These are phyloP conservation scores for Oncorhynchus masou DNA, from an alignment of 2,113 vertebrate species.

Conservation along the genomic window DNA sequence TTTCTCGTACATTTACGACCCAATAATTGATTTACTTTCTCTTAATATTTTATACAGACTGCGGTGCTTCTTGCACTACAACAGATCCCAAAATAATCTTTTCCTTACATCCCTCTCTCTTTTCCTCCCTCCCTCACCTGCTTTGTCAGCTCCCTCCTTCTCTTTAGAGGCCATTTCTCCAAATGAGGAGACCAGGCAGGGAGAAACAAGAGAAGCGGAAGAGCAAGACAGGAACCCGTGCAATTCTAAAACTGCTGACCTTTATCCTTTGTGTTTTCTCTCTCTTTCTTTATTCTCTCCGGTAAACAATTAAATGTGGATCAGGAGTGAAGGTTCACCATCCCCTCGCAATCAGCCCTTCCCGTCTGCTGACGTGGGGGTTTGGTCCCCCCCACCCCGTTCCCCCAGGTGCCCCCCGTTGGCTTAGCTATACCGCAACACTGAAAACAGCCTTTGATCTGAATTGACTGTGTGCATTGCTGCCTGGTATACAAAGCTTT, in stretches of 20 bases:
- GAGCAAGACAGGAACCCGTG: background rate
- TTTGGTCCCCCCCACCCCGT: constrained; percentile 23
- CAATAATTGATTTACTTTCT: background rate
- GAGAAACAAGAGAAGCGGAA: background rate
- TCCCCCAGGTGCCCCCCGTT: background rate
- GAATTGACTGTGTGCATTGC: background rate
- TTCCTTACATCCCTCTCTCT: background rate
- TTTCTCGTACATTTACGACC: background rate
- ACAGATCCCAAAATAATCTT: background rate
- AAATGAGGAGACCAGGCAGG: constrained; percentile 1
- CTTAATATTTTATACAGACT: background rate
- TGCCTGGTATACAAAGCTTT: background rate
- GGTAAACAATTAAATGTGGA: constrained; percentile 58
- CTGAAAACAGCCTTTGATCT: constrained; percentile 31
- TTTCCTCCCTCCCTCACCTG: background rate
- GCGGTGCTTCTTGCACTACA: background rate
- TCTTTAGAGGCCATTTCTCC: background rate
- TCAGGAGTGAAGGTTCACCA: constrained; percentile 15
- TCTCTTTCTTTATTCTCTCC: constrained; percentile 2
- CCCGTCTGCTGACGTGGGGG: constrained; percentile 50
- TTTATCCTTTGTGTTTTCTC: constrained; percentile 29
- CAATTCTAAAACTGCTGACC: constrained; percentile 39
- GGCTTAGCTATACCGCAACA: constrained; percentile 21
- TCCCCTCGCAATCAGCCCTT: constrained; percentile 57
- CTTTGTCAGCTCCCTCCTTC: constrained; percentile 1